A percentile compares a stretch with the other conserved stretches of the same genome.
Conservation (phyloP, 23 tunicate species). For the Trididemnum miniatum region DNA sequence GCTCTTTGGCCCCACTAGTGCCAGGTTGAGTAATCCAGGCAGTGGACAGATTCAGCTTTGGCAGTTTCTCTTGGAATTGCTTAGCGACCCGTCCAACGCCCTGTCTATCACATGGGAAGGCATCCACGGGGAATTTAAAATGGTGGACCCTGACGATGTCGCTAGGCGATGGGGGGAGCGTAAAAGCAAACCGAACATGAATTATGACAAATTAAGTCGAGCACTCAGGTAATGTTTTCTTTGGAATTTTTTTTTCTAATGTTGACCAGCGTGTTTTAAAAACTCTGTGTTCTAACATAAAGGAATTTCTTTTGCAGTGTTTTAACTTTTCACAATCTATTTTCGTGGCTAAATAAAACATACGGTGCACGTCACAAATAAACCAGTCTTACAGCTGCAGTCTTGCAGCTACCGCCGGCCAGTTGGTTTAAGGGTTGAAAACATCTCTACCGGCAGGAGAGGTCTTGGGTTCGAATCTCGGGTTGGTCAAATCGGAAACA, state of each 20-base stretch:
- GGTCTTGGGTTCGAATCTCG: no score
- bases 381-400: no score
- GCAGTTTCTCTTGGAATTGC: constrained; percentile 95
- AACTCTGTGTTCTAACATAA: no score
- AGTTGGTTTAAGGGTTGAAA: no score
- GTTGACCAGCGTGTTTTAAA: no score
- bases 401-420: no score
- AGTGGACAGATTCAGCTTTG: constrained; percentile 98
- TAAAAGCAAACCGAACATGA: constrained; percentile 99
- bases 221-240: constrained; percentile 72
- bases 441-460: no score
- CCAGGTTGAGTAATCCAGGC: constrained; percentile 92
- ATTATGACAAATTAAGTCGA: constrained; percentile 97
- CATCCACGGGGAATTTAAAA: constrained; percentile 94
- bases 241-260: neutral
- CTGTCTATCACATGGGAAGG: constrained; percentile 98
- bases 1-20: constrained; percentile 93
- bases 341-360: no score
- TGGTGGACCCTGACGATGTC: constrained; percentile 99
- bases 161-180: constrained; percentile 99
- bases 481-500: no score
- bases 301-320: no score
- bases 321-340: no score
- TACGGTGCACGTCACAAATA: no score
- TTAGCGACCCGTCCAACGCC: constrained; percentile 91